Conservation (phyloP, 2,113 vertebrate species). For the Indri indri region DNA sequence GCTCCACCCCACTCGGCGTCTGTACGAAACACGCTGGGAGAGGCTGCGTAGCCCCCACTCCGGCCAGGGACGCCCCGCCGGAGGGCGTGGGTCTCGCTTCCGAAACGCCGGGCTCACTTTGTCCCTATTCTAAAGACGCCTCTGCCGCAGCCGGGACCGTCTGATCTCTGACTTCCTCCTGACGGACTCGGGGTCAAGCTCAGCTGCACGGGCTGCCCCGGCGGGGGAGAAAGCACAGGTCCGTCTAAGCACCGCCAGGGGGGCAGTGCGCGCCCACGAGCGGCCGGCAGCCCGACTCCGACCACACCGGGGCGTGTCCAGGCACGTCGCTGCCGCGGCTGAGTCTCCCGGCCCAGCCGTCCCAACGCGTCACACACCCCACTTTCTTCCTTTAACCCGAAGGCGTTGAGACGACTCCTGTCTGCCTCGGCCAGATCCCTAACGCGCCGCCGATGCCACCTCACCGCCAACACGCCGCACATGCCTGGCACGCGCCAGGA, state of each 20-base stretch:
- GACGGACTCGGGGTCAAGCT: not conserved
- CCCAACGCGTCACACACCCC: not conserved
- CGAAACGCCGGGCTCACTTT: not conserved
- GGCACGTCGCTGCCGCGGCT: fast-evolving
- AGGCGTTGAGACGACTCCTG: fast-evolving
- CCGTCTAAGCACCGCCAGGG: not conserved
- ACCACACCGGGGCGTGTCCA: not conserved
- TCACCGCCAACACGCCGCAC: fast-evolving
- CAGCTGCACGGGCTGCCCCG: not conserved
- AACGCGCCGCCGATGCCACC: not conserved
- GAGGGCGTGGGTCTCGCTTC: not conserved
- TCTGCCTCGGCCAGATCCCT: fast-evolving
- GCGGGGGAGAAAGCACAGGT: not conserved
- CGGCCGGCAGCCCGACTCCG: not conserved
- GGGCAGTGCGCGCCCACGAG: not conserved
- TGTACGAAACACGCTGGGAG: not conserved
- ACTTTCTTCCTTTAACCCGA: not conserved
- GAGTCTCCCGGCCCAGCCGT: not conserved
- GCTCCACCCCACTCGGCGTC: not conserved
- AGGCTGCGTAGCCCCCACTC: not conserved
- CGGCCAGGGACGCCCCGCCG: fast-evolving
- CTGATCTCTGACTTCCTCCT: not conserved
- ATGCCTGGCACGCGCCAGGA: too few relatives aligned
- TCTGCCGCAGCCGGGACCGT: not conserved
- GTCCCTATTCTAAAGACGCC: not conserved